Percentiles rank a stretch among this genome's conserved stretches.
phyloP scores from a whole-genome alignment of 2,888 invertebrate species.

The Hypolimnas misippus region DNA sequence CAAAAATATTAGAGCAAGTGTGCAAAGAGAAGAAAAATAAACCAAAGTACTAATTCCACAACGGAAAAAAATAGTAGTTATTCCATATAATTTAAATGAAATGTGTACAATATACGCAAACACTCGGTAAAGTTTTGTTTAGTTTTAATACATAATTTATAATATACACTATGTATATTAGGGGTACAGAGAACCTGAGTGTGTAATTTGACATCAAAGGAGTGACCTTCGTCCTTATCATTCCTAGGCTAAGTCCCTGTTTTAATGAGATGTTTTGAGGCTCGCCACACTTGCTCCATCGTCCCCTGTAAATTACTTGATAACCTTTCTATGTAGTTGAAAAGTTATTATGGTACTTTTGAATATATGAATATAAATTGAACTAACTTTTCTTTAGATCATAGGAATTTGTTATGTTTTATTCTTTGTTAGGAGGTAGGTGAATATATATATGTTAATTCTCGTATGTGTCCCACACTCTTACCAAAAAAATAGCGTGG shows the following conservation, averaged over 20 bases:
- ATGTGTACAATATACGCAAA: neutral
- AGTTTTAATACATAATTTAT: slow-evolving; percentile 1
- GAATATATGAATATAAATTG: neutral
- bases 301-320: slow-evolving; percentile 10
- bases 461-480: no score
- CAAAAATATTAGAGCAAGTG: no score
- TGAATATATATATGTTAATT: no score
- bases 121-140: neutral
- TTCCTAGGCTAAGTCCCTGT: slow-evolving; percentile 21
- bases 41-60: no score
- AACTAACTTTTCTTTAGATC: neutral
- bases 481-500: no score
- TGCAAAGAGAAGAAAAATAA: no score
- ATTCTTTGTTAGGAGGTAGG: no score
- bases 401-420: no score
- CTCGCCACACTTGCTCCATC: slow-evolving; percentile 20
- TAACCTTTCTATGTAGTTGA: neutral
- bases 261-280: slow-evolving; percentile 30
- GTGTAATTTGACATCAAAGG: slow-evolving; percentile 35
- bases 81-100: no score
- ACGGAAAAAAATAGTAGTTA: no score
- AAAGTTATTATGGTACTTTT: neutral
- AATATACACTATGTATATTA: neutral
- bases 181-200: neutral
- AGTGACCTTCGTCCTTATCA: slow-evolving; percentile 22